Evolutionary conservation across 2,113 vertebrate genomes (phyloP).

Genomic region (Ailuropoda melanoleuca): DNA sequence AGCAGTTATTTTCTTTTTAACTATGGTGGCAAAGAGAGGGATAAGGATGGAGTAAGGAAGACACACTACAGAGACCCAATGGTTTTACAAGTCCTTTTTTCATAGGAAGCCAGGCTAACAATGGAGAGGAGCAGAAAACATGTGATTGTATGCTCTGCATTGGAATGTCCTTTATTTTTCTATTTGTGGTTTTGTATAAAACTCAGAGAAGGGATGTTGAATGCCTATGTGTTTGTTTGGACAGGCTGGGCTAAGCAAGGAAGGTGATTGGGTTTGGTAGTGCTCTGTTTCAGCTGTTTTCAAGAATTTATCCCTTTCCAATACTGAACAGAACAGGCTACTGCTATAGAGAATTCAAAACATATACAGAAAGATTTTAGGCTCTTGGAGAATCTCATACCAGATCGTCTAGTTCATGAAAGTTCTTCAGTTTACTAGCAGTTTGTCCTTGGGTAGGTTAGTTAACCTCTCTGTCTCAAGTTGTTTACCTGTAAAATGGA

Average conservation of each 20-base stretch:
- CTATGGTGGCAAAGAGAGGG: background rate
- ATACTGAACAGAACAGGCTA: background rate
- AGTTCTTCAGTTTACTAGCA: background rate
- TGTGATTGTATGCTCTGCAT: background rate
- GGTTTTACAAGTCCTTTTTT: background rate
- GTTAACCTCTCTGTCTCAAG: background rate
- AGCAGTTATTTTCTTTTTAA: background rate
- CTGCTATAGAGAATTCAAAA: background rate
- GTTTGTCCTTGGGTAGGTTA: background rate
- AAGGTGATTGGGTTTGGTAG: background rate
- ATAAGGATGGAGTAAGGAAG: background rate
- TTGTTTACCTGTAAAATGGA: background rate
- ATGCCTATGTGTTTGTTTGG: background rate
- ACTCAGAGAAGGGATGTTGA: background rate
- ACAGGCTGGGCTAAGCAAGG: background rate
- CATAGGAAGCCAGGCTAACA: background rate
- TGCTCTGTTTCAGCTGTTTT: background rate
- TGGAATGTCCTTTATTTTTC: background rate
- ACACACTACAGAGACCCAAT: background rate
- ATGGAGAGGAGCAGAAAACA: background rate
- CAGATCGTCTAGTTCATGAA: background rate
- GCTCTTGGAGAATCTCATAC: background rate
- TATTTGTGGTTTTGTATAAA: constrained; percentile 22
- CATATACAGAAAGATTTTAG: background rate
- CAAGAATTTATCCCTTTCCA: background rate